phyloP scores from a whole-genome alignment of 2,113 vertebrate species.

The Psittacus erithacus region DNA sequence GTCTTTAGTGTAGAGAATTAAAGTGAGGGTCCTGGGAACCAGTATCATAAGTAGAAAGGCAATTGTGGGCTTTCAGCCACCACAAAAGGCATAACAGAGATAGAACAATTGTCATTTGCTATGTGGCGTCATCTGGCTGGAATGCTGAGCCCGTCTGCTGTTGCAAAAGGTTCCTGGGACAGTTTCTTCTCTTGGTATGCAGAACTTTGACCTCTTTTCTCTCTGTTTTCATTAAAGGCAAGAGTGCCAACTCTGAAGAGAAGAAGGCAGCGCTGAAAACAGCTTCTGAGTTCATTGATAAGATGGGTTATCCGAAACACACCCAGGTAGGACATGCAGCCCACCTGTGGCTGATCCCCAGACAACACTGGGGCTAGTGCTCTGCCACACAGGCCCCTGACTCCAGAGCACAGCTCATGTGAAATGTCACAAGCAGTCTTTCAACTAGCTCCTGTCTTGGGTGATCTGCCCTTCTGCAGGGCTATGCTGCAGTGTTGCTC shows the following conservation, averaged over 20 bases:
- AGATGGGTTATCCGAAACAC: conserved; percentile 93
- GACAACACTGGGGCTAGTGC: background rate
- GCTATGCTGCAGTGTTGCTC: background rate
- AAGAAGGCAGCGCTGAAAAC: conserved; percentile 90
- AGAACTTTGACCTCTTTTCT: background rate
- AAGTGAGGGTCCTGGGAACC: background rate
- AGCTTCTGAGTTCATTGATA: conserved; percentile 93
- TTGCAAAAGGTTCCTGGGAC: background rate
- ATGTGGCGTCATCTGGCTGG: background rate
- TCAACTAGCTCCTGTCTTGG: background rate
- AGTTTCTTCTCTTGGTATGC: background rate
- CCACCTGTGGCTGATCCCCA: background rate
- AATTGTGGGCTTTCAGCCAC: background rate
- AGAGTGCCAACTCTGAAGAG: conserved; percentile 90
- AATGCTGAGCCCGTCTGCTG: background rate
- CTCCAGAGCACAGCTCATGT: rapidly evolving
- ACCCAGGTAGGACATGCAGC: conserved; percentile 79
- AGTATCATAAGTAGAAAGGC: background rate
- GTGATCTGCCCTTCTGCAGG: background rate
- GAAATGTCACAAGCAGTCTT: background rate
- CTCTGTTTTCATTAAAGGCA: conserved; percentile 74
- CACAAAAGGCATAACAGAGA: background rate
- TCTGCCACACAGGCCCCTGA: background rate
- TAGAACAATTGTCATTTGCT: background rate
- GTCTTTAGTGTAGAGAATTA: background rate